Evolutionary conservation across 2,888 invertebrate species (phyloP).

Genomic region (Ophonus ardosiacus): DNA sequence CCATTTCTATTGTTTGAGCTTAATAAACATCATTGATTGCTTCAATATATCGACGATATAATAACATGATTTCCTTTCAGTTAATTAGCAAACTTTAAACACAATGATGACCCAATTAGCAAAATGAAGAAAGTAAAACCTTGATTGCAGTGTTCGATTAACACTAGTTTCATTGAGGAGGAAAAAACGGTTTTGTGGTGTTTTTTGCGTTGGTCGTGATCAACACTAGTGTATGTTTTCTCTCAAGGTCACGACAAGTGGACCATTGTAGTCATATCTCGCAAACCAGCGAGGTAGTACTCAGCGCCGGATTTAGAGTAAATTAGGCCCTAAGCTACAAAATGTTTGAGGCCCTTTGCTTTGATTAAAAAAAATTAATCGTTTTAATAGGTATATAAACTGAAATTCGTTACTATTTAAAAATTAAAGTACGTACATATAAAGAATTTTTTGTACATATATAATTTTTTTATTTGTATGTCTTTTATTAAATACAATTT

Average conservation of each 20-base stretch:
- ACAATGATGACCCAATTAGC: constrained; percentile 44
- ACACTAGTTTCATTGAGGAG: neutral
- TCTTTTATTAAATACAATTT: too few species aligned
- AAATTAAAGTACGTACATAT: too few species aligned
- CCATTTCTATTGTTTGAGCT: too few species aligned
- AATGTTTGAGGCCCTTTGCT: too few species aligned
- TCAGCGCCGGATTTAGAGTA: too few species aligned
- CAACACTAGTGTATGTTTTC: constrained; percentile 28
- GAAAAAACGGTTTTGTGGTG: constrained; percentile 21
- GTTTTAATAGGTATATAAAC: too few species aligned
- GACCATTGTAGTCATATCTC: constrained; percentile 21
- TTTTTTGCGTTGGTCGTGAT: constrained; percentile 27
- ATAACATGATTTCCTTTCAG: neutral
- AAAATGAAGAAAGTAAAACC: constrained; percentile 43
- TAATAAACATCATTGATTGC: too few species aligned
- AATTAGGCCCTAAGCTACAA: too few species aligned
- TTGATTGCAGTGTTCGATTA: constrained; percentile 17
- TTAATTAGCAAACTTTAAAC: constrained; percentile 26
- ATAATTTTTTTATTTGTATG: too few species aligned
- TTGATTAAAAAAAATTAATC: too few species aligned
- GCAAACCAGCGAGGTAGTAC: constrained; percentile 32
- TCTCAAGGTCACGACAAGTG: constrained; percentile 48
- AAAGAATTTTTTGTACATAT: too few species aligned
- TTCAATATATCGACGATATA: neutral
- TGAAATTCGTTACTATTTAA: too few species aligned